Percentiles rank a stretch among this genome's conserved stretches.
Conservation (phyloP, 2,888 invertebrate genomes). For the Caenorhabditis sp. region DNA sequence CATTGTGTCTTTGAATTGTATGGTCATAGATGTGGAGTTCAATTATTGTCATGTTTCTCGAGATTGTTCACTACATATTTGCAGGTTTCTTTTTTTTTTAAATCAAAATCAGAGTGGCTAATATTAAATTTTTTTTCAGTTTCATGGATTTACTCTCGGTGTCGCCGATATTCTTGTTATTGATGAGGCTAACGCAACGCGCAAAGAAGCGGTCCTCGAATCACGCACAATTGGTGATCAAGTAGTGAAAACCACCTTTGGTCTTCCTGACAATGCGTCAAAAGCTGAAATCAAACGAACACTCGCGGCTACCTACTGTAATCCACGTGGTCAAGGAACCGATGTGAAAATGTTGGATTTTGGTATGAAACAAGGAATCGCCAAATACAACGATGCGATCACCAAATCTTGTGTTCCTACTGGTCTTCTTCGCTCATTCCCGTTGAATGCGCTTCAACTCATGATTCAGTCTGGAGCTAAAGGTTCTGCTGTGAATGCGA, state of each 20-base stretch:
- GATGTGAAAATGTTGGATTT: constrained; percentile 82
- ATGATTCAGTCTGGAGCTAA: constrained; percentile 99
- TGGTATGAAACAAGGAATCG: constrained; percentile 82
- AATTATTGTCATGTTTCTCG: constrained; percentile 86
- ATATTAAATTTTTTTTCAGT: constrained; percentile 70
- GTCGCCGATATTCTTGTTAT: constrained; percentile 90
- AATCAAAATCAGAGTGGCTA: neutral
- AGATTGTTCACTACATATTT: constrained; percentile 89
- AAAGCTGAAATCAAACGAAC: constrained; percentile 71
- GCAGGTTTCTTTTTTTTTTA: constrained; percentile 75
- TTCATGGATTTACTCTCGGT: constrained; percentile 89
- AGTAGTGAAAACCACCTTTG: constrained; percentile 73
- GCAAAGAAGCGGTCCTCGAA: constrained; percentile 73
- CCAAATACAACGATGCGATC: constrained; percentile 87
- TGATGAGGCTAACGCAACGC: constrained; percentile 78
- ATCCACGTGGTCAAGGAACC: constrained; percentile 58
- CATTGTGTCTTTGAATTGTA: constrained; percentile 95
- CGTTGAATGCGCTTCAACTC: constrained; percentile 92
- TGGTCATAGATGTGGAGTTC: constrained; percentile 84
- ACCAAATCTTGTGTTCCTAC: constrained; percentile 84
- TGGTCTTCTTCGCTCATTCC: constrained; percentile 87
- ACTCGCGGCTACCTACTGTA: constrained; percentile 67
- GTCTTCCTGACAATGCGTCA: constrained; percentile 76
- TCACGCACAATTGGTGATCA: constrained; percentile 64
- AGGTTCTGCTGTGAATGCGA: constrained; percentile 82